phyloP scores from a whole-genome alignment of 2,113 vertebrate genomes.

The Procavia capensis region DNA sequence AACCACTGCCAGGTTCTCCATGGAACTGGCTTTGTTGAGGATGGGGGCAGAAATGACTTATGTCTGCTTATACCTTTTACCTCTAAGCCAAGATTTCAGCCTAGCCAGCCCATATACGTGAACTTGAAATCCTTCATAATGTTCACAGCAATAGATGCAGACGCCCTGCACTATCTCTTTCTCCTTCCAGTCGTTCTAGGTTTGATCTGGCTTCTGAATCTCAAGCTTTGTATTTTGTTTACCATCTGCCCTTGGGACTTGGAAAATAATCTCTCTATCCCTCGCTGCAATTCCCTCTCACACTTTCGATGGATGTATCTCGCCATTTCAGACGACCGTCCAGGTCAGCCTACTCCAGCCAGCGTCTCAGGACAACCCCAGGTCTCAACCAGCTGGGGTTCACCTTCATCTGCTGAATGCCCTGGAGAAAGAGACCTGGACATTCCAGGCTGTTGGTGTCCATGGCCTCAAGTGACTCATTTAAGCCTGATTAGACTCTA shows the following conservation, averaged over 20 bases:
- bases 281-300: neutral
- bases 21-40: neutral
- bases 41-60: neutral
- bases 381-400: neutral
- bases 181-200: neutral
- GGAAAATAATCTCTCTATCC: neutral
- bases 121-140: rapidly evolving
- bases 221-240: constrained; percentile 4
- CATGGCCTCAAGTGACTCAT: neutral
- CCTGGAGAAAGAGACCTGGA: neutral
- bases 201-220: neutral
- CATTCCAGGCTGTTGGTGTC: neutral
- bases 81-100: too few species aligned
- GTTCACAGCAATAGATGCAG: neutral
- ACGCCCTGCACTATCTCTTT: neutral
- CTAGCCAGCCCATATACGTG: rapidly evolving
- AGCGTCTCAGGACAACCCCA: neutral
- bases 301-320: neutral
- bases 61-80: neutral
- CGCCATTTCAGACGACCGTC: neutral
- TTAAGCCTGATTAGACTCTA: neutral
- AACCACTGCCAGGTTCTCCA: neutral
- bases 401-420: neutral
- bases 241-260: neutral
- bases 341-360: neutral